Evolutionary conservation across 2,797 vertebrate genomes (phyloP), one percentile per base, ranked within the genome.

Genomic region (Serranus cabrilla): DNA sequence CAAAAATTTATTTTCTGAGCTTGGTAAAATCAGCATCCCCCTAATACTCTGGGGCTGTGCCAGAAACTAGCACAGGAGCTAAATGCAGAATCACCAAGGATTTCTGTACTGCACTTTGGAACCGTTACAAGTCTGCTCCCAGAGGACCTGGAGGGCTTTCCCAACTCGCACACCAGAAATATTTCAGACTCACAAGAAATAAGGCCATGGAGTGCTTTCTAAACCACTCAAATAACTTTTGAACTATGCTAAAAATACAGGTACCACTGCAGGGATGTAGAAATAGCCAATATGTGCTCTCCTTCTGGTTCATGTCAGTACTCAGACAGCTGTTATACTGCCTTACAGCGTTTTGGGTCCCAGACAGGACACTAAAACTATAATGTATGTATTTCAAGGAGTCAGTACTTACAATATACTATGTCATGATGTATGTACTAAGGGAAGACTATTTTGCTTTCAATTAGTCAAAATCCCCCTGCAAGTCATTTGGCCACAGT

Each of bases 141-240:
- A 31, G 13, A 56, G 40, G 63, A 74, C 55, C 57, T 45, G 37
- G 23, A 79, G 56, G 75, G 60, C 59, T 81, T 78, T 54, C 67
- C 61, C 13, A 23, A 27, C 27, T 27, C 14, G 5, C 45, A 62
- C 42, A 70, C 31, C 2, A 54, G 56, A 72, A 25, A 39, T 14
- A 31, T 34, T 60, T 45, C 76, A 46, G 43, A 52, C 12, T 20
- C 23, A 56, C 12, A 42, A 60, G 27, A 9, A 69, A 52, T 23
- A 43, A 61, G 45, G 56, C 20, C 21, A 54, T 10, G 2, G 37
- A n/a, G 23, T 34, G 34, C 34, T 58, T 79, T 23, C 66, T 27
- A 42, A 60, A 59, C 34, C 54, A n/a, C 42, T 13, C 21, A 50
- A 73, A 67, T 4, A 61, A 23, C 31, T 42, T 55, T 4, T 58